These are phyloP conservation scores for Strigamia transsilvanica DNA, from an alignment of 2,888 invertebrate species.

Conservation along the genomic window DNA sequence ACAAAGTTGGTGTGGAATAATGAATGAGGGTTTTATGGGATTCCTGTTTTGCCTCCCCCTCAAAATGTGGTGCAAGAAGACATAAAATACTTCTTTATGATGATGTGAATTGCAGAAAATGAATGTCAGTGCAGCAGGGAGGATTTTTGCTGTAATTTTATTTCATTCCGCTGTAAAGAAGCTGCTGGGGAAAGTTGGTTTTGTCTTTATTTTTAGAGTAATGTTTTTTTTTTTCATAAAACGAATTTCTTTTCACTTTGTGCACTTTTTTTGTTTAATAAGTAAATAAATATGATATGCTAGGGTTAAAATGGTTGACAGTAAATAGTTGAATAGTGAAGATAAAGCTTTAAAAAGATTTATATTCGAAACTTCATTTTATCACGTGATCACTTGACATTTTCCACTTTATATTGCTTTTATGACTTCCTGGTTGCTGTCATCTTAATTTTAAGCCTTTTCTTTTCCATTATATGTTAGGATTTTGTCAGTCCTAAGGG, in stretches of 20 bases:
- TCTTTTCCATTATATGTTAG: background rate
- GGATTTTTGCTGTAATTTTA: conserved; percentile 48
- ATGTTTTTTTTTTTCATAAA: background rate
- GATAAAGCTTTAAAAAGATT: too few relatives aligned
- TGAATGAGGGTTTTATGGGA: conserved; percentile 49
- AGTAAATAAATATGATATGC: too few relatives aligned
- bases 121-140: conserved; percentile 49
- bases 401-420: background rate
- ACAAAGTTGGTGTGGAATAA: conserved; percentile 45
- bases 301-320: too few relatives aligned
- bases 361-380: background rate
- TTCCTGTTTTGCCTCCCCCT: conserved; percentile 45
- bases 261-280: too few relatives aligned
- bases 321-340: too few relatives aligned
- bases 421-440: background rate
- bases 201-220: background rate
- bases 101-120: conserved; percentile 46
- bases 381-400: conserved; percentile 1
- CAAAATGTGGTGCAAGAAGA: conserved; percentile 40
- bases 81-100: conserved; percentile 47
- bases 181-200: conserved; percentile 7
- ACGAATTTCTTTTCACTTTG: background rate
- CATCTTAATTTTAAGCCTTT: conserved; percentile 12
- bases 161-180: conserved; percentile 27
- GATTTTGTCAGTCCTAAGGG: background rate